Percentiles rank a stretch among this genome's conserved stretches.
phyloP scores from a whole-genome alignment of 2,797 vertebrate species.

The Chloroceryle amazona region DNA sequence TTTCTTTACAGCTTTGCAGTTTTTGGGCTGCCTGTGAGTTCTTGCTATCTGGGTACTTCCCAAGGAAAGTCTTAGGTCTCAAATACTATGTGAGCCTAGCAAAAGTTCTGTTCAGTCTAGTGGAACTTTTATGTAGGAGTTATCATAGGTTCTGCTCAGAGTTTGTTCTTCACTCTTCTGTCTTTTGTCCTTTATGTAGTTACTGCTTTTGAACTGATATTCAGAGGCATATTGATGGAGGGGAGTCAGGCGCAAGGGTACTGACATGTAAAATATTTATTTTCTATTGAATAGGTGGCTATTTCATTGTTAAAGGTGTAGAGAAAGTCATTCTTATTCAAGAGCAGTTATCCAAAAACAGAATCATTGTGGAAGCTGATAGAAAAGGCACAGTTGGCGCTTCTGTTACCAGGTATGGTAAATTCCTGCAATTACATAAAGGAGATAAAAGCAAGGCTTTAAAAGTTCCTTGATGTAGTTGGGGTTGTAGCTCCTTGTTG shows the following conservation, averaged over 20 bases:
- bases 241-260: neutral
- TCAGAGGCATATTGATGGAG: neutral
- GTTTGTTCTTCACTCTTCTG: neutral
- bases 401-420: constrained; percentile 94
- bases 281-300: constrained; percentile 86
- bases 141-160: neutral
- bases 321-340: constrained; percentile 99
- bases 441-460: neutral
- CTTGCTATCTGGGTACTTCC: neutral
- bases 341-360: constrained; percentile 98
- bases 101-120: neutral
- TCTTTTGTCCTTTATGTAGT: neutral
- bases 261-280: neutral
- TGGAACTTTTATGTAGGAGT: neutral
- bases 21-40: neutral
- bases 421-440: neutral
- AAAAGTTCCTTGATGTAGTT: neutral
- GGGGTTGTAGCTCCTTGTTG: neutral
- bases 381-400: constrained; percentile 95
- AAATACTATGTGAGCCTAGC: neutral
- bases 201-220: neutral
- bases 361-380: constrained; percentile 98
- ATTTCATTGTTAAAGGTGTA: constrained; percentile 98
- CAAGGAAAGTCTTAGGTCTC: neutral
- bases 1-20: neutral